Conservation (phyloP, 2,113 vertebrate species). For the Thomomys bottae region DNA sequence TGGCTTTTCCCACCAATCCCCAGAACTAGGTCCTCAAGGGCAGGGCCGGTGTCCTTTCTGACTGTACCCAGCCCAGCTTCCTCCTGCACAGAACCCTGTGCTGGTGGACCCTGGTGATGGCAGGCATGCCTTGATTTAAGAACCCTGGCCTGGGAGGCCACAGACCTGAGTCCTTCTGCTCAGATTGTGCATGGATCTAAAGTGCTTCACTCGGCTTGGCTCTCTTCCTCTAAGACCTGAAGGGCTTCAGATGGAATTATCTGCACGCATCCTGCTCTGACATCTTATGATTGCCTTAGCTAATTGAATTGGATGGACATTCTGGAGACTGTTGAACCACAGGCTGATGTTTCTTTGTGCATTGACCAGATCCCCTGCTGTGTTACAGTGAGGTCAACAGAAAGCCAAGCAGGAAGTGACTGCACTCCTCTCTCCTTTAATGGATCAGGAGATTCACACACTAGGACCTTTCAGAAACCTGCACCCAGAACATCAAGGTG, state of each 20-base stretch:
- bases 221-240: constrained; percentile 54
- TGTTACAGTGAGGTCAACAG: constrained; percentile 54
- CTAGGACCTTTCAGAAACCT: not conserved
- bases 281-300: constrained; percentile 72
- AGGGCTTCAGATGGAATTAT: constrained; percentile 48
- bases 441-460: not conserved
- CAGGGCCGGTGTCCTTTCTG: not conserved
- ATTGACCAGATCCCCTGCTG: constrained; percentile 44
- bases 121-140: no score
- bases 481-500: rapidly evolving
- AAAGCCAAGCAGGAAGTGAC: not conserved
- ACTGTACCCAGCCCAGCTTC: not conserved
- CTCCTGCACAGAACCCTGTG: not conserved
- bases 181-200: rapidly evolving
- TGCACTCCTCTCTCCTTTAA: not conserved
- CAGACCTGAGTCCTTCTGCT: no score
- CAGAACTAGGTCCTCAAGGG: not conserved
- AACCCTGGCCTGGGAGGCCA: not conserved
- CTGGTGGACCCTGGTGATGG: not conserved
- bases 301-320: constrained; percentile 73
- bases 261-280: constrained; percentile 33
- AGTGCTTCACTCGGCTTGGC: not conserved
- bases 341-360: constrained; percentile 66
- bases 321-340: constrained; percentile 57
- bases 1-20: not conserved